Conservation (phyloP, 2,113 vertebrate species). For the Catharus bicknelli region DNA sequence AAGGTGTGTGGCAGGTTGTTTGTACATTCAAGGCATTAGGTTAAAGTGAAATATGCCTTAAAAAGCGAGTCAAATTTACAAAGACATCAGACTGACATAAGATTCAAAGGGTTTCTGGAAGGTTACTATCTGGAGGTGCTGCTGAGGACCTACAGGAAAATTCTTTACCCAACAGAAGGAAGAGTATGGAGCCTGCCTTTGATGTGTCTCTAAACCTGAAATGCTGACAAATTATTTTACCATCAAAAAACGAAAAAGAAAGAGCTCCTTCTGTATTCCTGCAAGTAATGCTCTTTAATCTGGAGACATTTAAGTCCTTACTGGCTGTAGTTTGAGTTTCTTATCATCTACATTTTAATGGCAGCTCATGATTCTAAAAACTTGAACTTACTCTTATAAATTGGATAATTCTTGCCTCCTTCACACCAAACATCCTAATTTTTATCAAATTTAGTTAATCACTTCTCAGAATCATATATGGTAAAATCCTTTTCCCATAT, state of each 20-base stretch:
- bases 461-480: neutral
- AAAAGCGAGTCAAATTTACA: neutral
- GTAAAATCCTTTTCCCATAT: neutral
- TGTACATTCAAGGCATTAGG: neutral
- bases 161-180: neutral
- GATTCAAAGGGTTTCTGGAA: neutral
- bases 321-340: no score
- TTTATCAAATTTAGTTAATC: neutral
- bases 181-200: neutral
- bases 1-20: neutral
- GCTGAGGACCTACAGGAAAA: neutral
- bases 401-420: neutral
- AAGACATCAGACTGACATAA: neutral
- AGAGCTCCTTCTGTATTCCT: neutral
- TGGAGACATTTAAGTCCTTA: neutral
- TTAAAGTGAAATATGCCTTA: neutral
- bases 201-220: neutral
- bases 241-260: neutral
- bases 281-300: neutral
- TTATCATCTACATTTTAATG: neutral
- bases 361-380: neutral
- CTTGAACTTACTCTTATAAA: neutral
- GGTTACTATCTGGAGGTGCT: neutral
- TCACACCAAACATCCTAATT: neutral
- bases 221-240: neutral